Base-by-base conservation (phyloP, 2,113 vertebrate species). In the Nanorana parkeri region DNA sequence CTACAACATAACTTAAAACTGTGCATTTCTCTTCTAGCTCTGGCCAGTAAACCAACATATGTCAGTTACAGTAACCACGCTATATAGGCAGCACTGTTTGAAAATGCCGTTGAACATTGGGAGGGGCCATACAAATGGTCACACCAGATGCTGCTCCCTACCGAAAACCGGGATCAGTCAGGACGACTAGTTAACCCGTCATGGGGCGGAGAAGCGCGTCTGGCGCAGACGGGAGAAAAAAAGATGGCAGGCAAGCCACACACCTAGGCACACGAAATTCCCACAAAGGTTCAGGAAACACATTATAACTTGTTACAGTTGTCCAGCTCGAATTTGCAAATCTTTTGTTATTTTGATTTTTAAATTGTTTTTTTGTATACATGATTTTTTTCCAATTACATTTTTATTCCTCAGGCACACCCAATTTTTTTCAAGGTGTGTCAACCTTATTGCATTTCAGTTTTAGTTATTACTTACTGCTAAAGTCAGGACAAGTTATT, bases 41-140 rank as follows among this genome's bases (percentile, higher is more conserved):
- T 96, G 93, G 94, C 95, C 85, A 96, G 95, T 89, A 98, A 97
- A 90, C 97, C 97, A 92, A 98, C 96, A 66, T 98, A 97, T 61
- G 97, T 98, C 92, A 96, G 94, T 93, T 98, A 98, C 86, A 97
- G 95, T 92, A 98, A 98, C 94, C 97, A 98, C 52, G 96, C 96
- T 55, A 96, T 97, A 93, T 98, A 95, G 91, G 87, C 72, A 71
- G 85, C 32, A 85, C 66, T 65, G 84, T 60, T 61, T 80, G 55
- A 61, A 68, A 69, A 17, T 60, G 29, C 67, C 66, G 61, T 73
- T 73, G 68, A 71, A 63, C 69, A 66, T 52, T 81, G 80, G 26
- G 61, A 75, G 68, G 68, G 56, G 67, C 68, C 41, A 61, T 55
- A 64, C 36, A 5, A 29, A 13, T 81, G 78, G 67, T 81, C 68